These are phyloP conservation scores for Lysandra bellargus DNA, from an alignment of 2,888 invertebrate species.

Conservation along the genomic window DNA sequence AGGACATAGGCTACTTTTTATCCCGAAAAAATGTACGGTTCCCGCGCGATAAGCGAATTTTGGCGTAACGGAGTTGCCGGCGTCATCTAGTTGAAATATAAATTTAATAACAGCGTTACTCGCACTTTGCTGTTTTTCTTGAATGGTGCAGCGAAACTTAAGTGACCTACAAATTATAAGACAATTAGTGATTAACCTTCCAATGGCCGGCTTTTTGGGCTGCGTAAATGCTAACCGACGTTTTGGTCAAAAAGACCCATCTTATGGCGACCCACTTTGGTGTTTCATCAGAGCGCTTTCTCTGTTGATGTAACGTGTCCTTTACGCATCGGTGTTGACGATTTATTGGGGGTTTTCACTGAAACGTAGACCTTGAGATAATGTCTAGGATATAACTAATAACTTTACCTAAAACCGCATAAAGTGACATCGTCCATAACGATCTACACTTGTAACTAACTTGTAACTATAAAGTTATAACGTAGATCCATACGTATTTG, in stretches of 20 bases:
- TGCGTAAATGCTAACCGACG: not conserved
- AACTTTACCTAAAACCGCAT: too few relatives aligned
- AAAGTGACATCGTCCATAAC: too few relatives aligned
- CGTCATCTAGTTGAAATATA: too few relatives aligned
- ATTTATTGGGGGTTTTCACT: not conserved
- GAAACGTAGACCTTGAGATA: not conserved
- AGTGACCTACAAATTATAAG: conserved; percentile 7
- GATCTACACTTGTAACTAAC: too few relatives aligned
- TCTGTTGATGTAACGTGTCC: conserved; percentile 14
- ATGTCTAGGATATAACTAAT: not conserved
- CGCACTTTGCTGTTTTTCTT: not conserved
- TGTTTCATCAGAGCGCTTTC: conserved; percentile 9
- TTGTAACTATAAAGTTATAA: too few relatives aligned
- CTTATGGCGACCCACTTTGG: conserved; percentile 5
- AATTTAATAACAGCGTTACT: too few relatives aligned
- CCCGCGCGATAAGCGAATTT: too few relatives aligned
- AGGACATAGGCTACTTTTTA: too few relatives aligned
- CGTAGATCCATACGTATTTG: too few relatives aligned
- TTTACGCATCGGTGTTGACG: not conserved
- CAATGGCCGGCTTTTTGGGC: not conserved
- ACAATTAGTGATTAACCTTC: conserved; percentile 19
- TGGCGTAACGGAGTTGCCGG: too few relatives aligned
- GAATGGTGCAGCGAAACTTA: not conserved
- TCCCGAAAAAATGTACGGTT: too few relatives aligned
- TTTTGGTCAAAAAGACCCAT: conserved; percentile 17